phyloP scores from a whole-genome alignment of 2,797 vertebrate species.

The Chiroxiphia lanceolata region DNA sequence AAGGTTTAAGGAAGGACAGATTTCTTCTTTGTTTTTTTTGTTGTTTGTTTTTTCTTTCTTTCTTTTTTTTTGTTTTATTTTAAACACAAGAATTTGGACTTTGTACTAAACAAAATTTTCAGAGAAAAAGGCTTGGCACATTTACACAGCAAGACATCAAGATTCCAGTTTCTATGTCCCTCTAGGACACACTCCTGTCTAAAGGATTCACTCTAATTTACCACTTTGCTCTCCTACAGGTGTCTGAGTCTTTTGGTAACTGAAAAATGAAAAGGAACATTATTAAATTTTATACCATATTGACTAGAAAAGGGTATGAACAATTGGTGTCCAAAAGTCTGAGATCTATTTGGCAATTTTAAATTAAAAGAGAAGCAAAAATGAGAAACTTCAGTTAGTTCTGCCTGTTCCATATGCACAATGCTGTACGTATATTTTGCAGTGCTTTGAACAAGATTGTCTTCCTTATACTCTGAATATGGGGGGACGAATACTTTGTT shows the following conservation, averaged over 20 bases:
- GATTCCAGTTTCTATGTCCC: not conserved
- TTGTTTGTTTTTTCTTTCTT: not conserved
- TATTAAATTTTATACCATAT: not conserved
- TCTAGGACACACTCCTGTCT: not conserved
- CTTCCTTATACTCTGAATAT: not conserved
- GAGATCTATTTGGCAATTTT: not conserved
- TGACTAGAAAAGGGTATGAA: not conserved
- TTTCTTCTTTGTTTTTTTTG: not conserved
- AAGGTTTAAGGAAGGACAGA: not conserved
- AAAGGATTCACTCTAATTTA: not conserved
- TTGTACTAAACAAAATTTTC: not conserved
- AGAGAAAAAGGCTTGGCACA: not conserved
- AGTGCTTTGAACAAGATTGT: not conserved
- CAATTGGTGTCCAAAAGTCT: not conserved
- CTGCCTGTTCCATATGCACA: not conserved
- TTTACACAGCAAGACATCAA: not conserved
- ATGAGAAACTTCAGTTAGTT: not conserved
- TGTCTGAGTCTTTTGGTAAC: not conserved
- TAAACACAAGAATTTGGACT: not conserved
- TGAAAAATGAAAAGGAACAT: not conserved
- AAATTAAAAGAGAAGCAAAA: not conserved
- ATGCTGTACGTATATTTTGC: not conserved
- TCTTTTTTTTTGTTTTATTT: too few species aligned
- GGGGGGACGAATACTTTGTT: not conserved
- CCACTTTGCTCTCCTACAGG: not conserved